These are phyloP conservation scores for Nothocercus nigrocapillus DNA, from an alignment of 2,113 vertebrate genomes.

Conservation along the genomic window DNA sequence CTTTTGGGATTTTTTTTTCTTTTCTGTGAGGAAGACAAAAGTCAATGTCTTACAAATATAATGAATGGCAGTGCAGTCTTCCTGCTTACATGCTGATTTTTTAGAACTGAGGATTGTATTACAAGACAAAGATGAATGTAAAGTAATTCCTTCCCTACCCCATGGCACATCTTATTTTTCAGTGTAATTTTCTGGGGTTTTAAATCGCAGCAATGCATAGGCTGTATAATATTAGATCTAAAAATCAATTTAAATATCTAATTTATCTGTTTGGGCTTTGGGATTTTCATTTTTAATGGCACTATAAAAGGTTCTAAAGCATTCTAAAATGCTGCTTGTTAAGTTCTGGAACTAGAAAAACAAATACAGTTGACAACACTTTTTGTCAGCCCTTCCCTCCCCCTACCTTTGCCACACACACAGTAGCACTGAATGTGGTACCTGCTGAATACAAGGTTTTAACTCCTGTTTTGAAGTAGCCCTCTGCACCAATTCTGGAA, in stretches of 20 bases:
- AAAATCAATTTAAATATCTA: slow-evolving; percentile 75
- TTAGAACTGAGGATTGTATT: slow-evolving; percentile 88
- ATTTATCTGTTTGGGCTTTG: neutral
- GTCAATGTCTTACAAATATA: slow-evolving; percentile 67
- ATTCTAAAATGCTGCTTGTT: slow-evolving; percentile 49
- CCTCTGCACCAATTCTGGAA: slow-evolving; percentile 62
- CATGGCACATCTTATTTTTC: slow-evolving; percentile 34
- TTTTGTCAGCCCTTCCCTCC: slow-evolving; percentile 65
- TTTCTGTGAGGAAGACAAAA: slow-evolving; percentile 66
- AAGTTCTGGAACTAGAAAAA: slow-evolving; percentile 29
- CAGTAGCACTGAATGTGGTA: slow-evolving; percentile 82
- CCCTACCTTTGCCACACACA: slow-evolving; percentile 18
- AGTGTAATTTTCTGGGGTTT: slow-evolving; percentile 70
- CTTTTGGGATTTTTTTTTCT: slow-evolving; percentile 43
- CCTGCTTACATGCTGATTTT: slow-evolving; percentile 79
- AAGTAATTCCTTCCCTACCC: slow-evolving; percentile 73
- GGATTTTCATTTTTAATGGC: slow-evolving; percentile 70
- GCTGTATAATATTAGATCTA: slow-evolving; percentile 34
- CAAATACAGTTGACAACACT: neutral
- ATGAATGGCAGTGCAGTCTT: slow-evolving; percentile 84
- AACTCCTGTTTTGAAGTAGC: slow-evolving; percentile 69
- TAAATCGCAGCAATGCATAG: slow-evolving; percentile 31
- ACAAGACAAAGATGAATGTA: slow-evolving; percentile 97
- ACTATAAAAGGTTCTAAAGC: slow-evolving; percentile 17
- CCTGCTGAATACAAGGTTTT: slow-evolving; percentile 76